Percentiles rank a stretch among this genome's conserved stretches.
These are phyloP conservation scores for Hippocampus comes DNA, from an alignment of 2,113 vertebrate species.

Conservation along the genomic window DNA sequence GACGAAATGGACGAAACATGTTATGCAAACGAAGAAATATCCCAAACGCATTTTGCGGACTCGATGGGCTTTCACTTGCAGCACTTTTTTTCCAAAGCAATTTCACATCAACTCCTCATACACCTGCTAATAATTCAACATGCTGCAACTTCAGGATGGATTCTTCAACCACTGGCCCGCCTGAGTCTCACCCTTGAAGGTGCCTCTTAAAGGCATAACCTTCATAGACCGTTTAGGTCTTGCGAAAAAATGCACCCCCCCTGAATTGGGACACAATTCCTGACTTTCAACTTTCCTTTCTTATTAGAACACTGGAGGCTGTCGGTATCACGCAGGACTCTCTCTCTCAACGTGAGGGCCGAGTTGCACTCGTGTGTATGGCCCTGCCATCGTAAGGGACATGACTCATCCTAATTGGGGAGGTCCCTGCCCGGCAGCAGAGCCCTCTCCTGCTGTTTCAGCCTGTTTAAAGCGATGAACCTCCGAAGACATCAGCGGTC, in stretches of 20 bases:
- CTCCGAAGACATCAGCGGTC: constrained; percentile 60
- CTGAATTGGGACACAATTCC: not conserved
- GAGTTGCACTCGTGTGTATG: constrained; percentile 31
- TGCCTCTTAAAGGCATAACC: not conserved
- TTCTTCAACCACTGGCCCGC: no score
- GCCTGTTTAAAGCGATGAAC: constrained; percentile 71
- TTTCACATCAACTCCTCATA: no score
- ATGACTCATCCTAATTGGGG: constrained; percentile 73
- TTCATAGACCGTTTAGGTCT: not conserved
- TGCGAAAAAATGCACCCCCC: not conserved
- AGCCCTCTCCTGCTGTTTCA: constrained; percentile 63
- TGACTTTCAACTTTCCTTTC: constrained; percentile 23
- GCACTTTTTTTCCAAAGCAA: no score
- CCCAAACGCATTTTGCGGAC: not conserved
- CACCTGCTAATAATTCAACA: no score
- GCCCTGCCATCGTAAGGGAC: constrained; percentile 43
- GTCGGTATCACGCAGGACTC: constrained; percentile 33
- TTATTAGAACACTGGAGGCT: constrained; percentile 38
- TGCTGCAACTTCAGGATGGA: no score
- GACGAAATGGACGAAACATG: not conserved
- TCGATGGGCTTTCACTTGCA: no score
- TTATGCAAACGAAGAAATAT: not conserved
- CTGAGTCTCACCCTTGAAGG: no score
- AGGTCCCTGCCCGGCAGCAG: constrained; percentile 47
- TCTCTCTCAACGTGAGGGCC: constrained; percentile 39